phyloP scores from a whole-genome alignment of 2,888 invertebrate genomes.

The Sesia apiformis region DNA sequence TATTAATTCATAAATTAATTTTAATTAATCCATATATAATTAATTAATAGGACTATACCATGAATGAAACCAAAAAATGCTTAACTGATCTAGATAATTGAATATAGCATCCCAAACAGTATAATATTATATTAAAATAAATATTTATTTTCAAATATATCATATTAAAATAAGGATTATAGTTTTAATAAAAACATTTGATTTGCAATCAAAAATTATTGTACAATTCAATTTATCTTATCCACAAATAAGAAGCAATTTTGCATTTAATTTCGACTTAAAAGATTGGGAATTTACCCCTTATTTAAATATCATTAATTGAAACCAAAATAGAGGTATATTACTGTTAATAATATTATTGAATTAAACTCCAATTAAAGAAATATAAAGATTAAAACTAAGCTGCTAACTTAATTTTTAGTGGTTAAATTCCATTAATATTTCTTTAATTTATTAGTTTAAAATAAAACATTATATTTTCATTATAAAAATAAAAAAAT shows the following conservation, averaged over 20 bases:
- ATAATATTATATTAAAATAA: too few species aligned
- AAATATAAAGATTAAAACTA: constrained; percentile 68
- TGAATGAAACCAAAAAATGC: constrained; percentile 60
- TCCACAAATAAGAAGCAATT: constrained; percentile 76
- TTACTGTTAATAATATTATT: constrained; percentile 79
- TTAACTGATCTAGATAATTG: constrained; percentile 43
- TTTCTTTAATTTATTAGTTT: constrained; percentile 72
- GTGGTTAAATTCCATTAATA: constrained; percentile 61
- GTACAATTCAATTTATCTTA: constrained; percentile 44
- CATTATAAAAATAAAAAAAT: constrained; percentile 74
- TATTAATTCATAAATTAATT: constrained; percentile 45
- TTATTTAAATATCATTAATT: constrained; percentile 64
- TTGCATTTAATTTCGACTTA: constrained; percentile 65
- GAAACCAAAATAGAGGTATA: constrained; percentile 77
- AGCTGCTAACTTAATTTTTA: constrained; percentile 79
- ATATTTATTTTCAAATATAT: not conserved
- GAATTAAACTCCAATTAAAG: constrained; percentile 71
- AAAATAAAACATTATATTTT: constrained; percentile 78
- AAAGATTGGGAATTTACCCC: constrained; percentile 61
- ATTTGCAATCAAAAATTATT: constrained; percentile 59
- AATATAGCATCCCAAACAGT: too few species aligned
- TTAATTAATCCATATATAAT: constrained; percentile 40
- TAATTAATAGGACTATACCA: constrained; percentile 53
- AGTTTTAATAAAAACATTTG: constrained; percentile 53
- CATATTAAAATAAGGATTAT: constrained; percentile 48